Conservation (phyloP, 2,797 vertebrate genomes). For the Enteromius viviparus region DNA sequence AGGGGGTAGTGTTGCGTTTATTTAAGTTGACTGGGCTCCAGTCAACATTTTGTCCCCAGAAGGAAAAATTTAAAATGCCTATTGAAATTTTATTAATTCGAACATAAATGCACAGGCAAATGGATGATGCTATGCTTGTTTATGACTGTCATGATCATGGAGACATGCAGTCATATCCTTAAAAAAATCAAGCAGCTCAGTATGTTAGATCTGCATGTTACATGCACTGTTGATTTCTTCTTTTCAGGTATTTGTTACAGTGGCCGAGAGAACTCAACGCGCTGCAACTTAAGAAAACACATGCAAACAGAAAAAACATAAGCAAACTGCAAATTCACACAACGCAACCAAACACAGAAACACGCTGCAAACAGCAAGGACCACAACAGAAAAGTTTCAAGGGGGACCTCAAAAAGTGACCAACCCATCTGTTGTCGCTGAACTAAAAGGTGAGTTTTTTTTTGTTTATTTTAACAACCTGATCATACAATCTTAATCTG, state of each 20-base stretch:
- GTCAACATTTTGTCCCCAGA: background rate
- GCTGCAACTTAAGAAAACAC: no score
- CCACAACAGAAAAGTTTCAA: no score
- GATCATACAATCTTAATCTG: no score
- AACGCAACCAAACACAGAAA: no score
- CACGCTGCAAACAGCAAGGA: no score
- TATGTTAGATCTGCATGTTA: background rate
- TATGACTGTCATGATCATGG: background rate
- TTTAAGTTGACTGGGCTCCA: background rate
- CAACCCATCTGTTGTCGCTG: no score
- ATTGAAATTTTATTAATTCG: background rate
- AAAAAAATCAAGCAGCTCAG: background rate
- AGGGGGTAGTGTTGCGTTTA: conserved; percentile 39
- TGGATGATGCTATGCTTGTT: background rate
- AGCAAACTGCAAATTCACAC: no score
- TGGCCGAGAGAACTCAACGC: no score
- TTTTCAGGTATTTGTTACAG: background rate
- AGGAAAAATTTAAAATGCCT: background rate
- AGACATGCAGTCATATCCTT: background rate
- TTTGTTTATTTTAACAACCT: no score
- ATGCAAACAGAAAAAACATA: no score
- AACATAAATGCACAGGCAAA: background rate
- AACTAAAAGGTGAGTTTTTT: no score
- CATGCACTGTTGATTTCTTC: background rate
- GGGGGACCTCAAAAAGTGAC: no score